These are phyloP conservation scores for Galeruca laticollis DNA, from an alignment of 2,888 invertebrate genomes.

Conservation along the genomic window DNA sequence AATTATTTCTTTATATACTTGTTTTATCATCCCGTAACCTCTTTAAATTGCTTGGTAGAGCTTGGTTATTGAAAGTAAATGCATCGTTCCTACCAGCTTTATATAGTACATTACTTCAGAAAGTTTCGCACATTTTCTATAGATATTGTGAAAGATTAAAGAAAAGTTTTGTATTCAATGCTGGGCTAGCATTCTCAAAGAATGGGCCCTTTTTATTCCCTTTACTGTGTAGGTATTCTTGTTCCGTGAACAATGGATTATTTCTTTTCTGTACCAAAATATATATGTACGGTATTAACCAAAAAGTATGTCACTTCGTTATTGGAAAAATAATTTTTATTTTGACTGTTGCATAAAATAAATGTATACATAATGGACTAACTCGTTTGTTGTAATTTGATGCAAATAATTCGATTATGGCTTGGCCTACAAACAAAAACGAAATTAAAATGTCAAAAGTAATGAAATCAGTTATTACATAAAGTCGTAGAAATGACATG, in stretches of 20 bases:
- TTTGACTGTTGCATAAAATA: too few relatives aligned
- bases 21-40: neutral
- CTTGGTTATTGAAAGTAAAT: neutral
- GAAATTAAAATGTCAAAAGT: too few relatives aligned
- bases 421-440: too few relatives aligned
- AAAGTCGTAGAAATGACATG: too few relatives aligned
- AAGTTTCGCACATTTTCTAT: conserved; percentile 44
- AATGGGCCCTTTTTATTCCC: conserved; percentile 25
- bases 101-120: conserved; percentile 40
- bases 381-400: too few relatives aligned
- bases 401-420: too few relatives aligned
- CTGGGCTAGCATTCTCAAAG: conserved; percentile 5
- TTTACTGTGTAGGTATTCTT: conserved; percentile 41
- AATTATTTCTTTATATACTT: neutral
- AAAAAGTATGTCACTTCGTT: neutral
- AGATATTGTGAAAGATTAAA: conserved; percentile 45
- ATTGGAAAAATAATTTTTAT: too few relatives aligned
- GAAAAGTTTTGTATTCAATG: conserved; percentile 43
- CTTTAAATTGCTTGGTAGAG: neutral
- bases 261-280: conserved; percentile 32
- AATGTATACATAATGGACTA: too few relatives aligned
- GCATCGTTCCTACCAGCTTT: conserved; percentile 16
- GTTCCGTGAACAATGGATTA: conserved; percentile 39
- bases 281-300: neutral
- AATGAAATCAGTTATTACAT: too few relatives aligned